These are phyloP conservation scores for Notamacropus eugenii DNA, from an alignment of 2,797 vertebrate species.

Conservation along the genomic window DNA sequence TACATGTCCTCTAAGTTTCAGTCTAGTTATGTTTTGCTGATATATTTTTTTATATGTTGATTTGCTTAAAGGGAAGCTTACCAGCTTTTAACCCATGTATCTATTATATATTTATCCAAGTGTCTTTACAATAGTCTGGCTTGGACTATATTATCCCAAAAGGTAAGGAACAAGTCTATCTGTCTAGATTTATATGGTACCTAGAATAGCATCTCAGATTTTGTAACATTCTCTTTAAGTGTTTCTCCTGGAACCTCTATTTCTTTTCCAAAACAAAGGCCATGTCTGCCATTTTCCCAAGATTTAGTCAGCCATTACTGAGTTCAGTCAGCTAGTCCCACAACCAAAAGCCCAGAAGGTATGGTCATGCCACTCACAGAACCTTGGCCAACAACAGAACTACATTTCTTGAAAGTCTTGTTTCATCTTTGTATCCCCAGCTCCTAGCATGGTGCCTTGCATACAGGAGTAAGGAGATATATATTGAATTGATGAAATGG, in stretches of 20 bases:
- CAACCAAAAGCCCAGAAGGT: background rate
- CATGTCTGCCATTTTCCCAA: background rate
- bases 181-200: background rate
- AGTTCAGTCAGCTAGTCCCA: background rate
- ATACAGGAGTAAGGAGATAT: background rate
- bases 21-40: background rate
- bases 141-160: constrained; percentile 48
- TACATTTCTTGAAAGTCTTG: background rate
- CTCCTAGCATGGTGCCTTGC: background rate
- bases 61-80: constrained; percentile 20
- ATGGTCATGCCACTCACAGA: background rate
- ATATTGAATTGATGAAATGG: background rate
- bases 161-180: constrained; percentile 27
- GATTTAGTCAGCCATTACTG: background rate
- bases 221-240: background rate
- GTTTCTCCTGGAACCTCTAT: background rate
- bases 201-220: constrained; percentile 5
- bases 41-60: constrained; percentile 18
- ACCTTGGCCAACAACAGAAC: background rate
- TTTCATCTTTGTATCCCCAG: background rate
- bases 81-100: background rate
- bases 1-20: background rate
- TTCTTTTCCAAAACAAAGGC: background rate
- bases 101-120: constrained; percentile 4
- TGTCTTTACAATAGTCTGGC: background rate